phyloP scores from a whole-genome alignment of 1,140 invertebrate species.

The Sitophilus oryzae region DNA sequence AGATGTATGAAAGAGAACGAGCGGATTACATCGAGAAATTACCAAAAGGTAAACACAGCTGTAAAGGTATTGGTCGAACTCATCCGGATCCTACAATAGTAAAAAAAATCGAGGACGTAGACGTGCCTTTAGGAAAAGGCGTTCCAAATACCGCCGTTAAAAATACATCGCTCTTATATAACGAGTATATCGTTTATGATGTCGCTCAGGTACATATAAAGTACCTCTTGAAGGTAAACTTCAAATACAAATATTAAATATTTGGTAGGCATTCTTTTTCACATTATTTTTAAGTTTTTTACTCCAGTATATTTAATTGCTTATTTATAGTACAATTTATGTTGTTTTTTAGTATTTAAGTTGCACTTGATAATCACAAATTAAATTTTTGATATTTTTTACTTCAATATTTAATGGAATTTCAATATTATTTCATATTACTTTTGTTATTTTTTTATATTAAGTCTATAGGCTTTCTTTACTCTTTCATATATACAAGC shows the following conservation, averaged over 20 bases:
- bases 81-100: conserved; percentile 56
- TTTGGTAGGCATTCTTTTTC: too few relatives aligned
- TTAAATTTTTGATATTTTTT: too few relatives aligned
- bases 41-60: conserved; percentile 71
- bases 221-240: conserved; percentile 74
- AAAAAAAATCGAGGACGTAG: conserved; percentile 50
- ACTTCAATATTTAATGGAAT: too few relatives aligned
- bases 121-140: conserved; percentile 69
- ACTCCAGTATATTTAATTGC: too few relatives aligned
- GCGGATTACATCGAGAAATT: conserved; percentile 75
- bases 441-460: too few relatives aligned
- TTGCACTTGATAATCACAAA: too few relatives aligned
- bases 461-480: too few relatives aligned
- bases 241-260: conserved; percentile 62
- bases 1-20: conserved; percentile 61
- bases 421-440: too few relatives aligned
- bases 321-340: too few relatives aligned
- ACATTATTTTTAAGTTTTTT: too few relatives aligned
- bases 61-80: conserved; percentile 72
- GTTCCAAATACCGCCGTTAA: conserved; percentile 32
- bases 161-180: conserved; percentile 65
- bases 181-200: conserved; percentile 91
- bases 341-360: too few relatives aligned
- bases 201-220: conserved; percentile 79
- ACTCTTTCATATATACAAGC: too few relatives aligned